Percentiles rank a stretch among this genome's conserved stretches.
Conservation (phyloP, 1,140 invertebrate species). For the Tachypleus tridentatus region DNA sequence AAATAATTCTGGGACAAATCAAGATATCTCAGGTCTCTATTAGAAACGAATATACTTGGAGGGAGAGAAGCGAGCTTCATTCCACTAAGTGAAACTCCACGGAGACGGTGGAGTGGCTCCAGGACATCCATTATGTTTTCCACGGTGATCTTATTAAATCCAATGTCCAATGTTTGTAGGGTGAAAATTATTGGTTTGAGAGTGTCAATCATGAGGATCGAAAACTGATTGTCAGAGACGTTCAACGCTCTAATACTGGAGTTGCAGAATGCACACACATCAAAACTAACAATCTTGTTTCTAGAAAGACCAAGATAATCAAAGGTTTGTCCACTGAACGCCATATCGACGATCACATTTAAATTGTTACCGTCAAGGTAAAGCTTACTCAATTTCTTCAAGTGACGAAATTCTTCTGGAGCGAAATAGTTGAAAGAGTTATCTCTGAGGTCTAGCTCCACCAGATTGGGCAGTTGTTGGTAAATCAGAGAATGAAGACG, state of each 20-base stretch:
- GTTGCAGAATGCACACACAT: conserved; percentile 51
- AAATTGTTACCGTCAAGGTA: conserved; percentile 60
- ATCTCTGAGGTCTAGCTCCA: conserved; percentile 35
- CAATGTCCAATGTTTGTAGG: conserved; percentile 47
- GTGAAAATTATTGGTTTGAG: conserved; percentile 46
- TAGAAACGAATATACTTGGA: conserved; percentile 16
- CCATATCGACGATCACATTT: conserved; percentile 50
- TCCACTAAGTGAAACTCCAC: conserved; percentile 42
- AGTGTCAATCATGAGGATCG: conserved; percentile 45
- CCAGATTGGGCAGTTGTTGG: conserved; percentile 27
- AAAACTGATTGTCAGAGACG: conserved; percentile 52
- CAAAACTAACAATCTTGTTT: conserved; percentile 57
- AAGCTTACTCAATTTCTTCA: conserved; percentile 43
- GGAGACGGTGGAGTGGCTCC: conserved; percentile 42
- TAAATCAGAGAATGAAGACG: conserved; percentile 21
- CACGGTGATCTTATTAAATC: conserved; percentile 46
- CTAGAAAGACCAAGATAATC: conserved; percentile 44
- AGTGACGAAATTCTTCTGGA: conserved; percentile 34
- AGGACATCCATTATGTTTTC: conserved; percentile 38
- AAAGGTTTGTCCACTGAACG: conserved; percentile 45
- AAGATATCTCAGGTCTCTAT: conserved; percentile 16
- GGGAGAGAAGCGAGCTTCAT: conserved; percentile 5
- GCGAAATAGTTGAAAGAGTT: conserved; percentile 53
- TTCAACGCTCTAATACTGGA: conserved; percentile 49
- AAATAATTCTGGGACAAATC: conserved; percentile 37